Percentiles rank a stretch among this genome's conserved stretches.
Conservation (phyloP, 35 echinoderm and acorn worm genomes). For the Stichopus chloronotus region DNA sequence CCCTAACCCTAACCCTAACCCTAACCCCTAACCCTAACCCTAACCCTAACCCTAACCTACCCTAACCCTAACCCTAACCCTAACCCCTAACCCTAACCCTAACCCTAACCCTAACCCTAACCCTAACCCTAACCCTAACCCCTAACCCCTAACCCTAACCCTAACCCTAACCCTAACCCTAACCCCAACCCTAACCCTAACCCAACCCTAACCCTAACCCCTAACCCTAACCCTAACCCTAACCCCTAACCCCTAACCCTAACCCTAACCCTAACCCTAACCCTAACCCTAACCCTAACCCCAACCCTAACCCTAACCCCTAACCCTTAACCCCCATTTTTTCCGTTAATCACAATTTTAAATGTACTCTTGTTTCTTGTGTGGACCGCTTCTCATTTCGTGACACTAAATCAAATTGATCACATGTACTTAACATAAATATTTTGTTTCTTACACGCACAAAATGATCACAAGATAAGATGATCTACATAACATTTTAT, state of each 20-base stretch:
- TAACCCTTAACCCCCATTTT: slow-evolving; percentile 45
- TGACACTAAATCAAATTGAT: too few species aligned
- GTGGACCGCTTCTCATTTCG: too few species aligned
- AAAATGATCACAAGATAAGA: too few species aligned
- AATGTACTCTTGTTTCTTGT: too few species aligned
- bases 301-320: slow-evolving; percentile 56
- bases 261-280: slow-evolving; percentile 54
- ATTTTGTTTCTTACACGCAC: too few species aligned
- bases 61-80: slow-evolving; percentile 65
- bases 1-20: slow-evolving; percentile 64
- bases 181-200: slow-evolving; percentile 53
- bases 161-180: slow-evolving; percentile 42
- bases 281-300: slow-evolving; percentile 41
- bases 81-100: slow-evolving; percentile 63
- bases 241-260: slow-evolving; percentile 61
- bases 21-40: slow-evolving; percentile 55
- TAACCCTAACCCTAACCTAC: too few species aligned
- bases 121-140: slow-evolving; percentile 66
- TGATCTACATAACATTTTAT: too few species aligned
- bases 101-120: slow-evolving; percentile 66
- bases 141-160: slow-evolving; percentile 51
- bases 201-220: slow-evolving; percentile 30
- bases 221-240: slow-evolving; percentile 61
- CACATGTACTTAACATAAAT: too few species aligned
- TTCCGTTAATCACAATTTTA: too few species aligned